phyloP scores from a whole-genome alignment of 2,888 invertebrate species.

The Xanthorhoe designata region DNA sequence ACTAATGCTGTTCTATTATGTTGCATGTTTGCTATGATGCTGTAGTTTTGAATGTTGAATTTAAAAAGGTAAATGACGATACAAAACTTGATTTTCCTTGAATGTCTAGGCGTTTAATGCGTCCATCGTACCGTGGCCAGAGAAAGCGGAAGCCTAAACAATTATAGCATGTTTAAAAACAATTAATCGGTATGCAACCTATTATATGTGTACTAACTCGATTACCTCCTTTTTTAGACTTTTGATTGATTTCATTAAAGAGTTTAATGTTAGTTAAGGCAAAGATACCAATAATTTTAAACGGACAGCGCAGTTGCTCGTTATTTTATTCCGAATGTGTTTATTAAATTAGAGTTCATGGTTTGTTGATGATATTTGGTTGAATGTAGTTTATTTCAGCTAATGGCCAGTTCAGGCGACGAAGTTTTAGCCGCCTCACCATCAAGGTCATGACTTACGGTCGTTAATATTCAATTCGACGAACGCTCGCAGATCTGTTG shows the following conservation, averaged over 20 bases:
- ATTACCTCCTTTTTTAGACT: slow-evolving; percentile 10
- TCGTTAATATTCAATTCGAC: too few relatives aligned
- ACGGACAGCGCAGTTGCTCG: too few relatives aligned
- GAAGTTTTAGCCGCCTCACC: too few relatives aligned
- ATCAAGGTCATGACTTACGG: too few relatives aligned
- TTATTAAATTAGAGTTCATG: too few relatives aligned
- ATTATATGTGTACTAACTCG: slow-evolving; percentile 12
- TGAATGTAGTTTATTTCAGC: too few relatives aligned
- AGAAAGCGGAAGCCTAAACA: slow-evolving; percentile 21
- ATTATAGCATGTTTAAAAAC: slow-evolving; percentile 22
- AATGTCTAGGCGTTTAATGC: slow-evolving; percentile 16
- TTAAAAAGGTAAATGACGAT: not conserved
- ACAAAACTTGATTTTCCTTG: not conserved
- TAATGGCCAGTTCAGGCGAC: too few relatives aligned
- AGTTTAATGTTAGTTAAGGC: not conserved
- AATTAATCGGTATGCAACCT: slow-evolving; percentile 24
- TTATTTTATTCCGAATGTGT: too few relatives aligned
- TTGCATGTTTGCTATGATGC: not conserved
- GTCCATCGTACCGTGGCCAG: slow-evolving; percentile 18
- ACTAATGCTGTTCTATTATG: not conserved
- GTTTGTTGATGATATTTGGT: too few relatives aligned
- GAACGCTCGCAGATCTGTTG: too few relatives aligned
- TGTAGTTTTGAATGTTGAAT: not conserved
- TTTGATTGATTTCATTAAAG: slow-evolving; percentile 7
- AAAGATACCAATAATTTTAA: not conserved